phyloP scores from a whole-genome alignment of 2,113 vertebrate species.

The Setophaga petechia region DNA sequence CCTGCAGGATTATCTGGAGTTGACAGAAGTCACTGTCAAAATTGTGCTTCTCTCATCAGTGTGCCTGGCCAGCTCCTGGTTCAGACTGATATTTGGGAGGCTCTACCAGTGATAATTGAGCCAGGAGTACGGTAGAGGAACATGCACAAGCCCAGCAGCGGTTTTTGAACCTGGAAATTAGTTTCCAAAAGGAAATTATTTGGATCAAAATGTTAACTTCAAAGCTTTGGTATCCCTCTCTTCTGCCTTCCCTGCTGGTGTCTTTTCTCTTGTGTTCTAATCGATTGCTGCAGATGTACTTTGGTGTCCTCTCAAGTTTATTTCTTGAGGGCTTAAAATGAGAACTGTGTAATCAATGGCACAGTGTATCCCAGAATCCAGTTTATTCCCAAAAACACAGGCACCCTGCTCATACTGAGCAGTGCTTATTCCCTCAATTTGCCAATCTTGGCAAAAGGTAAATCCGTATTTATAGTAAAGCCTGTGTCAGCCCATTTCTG shows the following conservation, averaged over 20 bases:
- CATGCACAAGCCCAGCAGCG: background rate
- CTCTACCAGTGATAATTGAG: background rate
- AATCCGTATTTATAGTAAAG: slow-evolving; percentile 33
- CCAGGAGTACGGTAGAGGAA: background rate
- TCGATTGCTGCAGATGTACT: background rate
- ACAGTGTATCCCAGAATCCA: background rate
- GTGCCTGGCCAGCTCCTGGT: background rate
- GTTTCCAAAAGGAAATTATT: background rate
- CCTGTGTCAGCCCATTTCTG: slow-evolving; percentile 44
- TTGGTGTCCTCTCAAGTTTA: background rate
- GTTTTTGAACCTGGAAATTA: background rate
- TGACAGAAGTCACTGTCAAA: background rate
- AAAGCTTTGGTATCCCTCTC: accelerated
- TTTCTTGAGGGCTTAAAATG: background rate
- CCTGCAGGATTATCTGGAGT: background rate
- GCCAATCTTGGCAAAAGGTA: slow-evolving; percentile 9
- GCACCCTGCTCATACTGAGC: background rate
- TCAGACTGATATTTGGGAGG: background rate
- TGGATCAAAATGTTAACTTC: background rate
- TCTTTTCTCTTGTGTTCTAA: background rate
- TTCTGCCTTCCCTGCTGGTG: background rate
- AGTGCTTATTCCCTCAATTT: background rate
- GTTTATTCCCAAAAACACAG: background rate
- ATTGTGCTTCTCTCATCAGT: background rate
- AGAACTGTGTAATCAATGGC: background rate